phyloP scores from a whole-genome alignment of 2,113 vertebrate genomes.

The crab-eating macaque (Macaca fascicularis) region T2T-MFA8v1.1 NC_088376.1:99756001-99756500 shows the following conservation, averaged over 20 bases:
- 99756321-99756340: background rate
- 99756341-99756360: background rate
- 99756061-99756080: background rate
- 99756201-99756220: background rate
- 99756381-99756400: background rate
- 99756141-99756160: background rate
- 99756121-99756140: background rate
- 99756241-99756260: background rate
- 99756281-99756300: background rate
- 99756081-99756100: background rate
- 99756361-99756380: background rate
- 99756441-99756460: fast-evolving
- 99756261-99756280: background rate
- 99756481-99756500: background rate
- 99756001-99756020: background rate
- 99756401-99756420: background rate
- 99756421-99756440: background rate
- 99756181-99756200: too few relatives aligned
- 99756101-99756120: background rate
- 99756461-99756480: background rate
- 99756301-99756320: background rate
- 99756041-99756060: background rate
- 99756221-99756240: background rate
- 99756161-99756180: background rate
- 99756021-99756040: background rate